Evolutionary conservation across 2,113 vertebrate genomes (phyloP).

Genomic region (Formicarius rufipectus): DNA sequence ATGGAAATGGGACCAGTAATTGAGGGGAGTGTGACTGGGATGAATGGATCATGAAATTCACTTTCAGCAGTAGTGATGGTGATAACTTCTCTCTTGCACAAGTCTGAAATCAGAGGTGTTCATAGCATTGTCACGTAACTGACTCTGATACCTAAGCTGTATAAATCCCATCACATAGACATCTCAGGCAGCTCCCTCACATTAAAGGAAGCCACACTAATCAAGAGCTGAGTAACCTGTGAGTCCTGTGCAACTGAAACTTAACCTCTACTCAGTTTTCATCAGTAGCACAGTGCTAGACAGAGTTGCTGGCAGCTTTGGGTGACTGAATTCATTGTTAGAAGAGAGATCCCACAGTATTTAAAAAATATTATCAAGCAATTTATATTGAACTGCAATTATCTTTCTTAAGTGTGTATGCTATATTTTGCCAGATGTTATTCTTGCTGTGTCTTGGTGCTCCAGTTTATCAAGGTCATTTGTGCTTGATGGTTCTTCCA

Average conservation of each 20-base stretch:
- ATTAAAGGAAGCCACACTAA: not conserved
- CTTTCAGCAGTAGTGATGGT: not conserved
- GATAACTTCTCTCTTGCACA: not conserved
- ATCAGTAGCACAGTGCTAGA: not conserved
- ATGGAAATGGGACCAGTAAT: not conserved
- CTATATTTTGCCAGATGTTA: not conserved
- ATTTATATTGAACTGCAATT: not conserved
- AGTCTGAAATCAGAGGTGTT: not conserved
- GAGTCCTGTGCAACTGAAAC: not conserved
- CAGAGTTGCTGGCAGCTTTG: not conserved
- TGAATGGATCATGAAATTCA: not conserved
- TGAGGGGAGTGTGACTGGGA: not conserved
- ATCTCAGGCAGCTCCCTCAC: not conserved
- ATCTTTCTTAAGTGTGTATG: not conserved
- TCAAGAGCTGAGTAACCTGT: not conserved
- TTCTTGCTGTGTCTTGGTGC: not conserved
- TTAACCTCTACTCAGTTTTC: not conserved
- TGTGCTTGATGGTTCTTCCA: not conserved
- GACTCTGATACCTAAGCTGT: not conserved
- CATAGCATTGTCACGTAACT: fast-evolving
- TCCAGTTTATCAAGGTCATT: not conserved
- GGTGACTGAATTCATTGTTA: not conserved
- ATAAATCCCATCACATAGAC: not conserved
- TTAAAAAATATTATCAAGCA: not conserved
- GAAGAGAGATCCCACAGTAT: not conserved